phyloP scores from a whole-genome alignment of 2,113 vertebrate genomes.

The Oplegnathus fasciatus region DNA sequence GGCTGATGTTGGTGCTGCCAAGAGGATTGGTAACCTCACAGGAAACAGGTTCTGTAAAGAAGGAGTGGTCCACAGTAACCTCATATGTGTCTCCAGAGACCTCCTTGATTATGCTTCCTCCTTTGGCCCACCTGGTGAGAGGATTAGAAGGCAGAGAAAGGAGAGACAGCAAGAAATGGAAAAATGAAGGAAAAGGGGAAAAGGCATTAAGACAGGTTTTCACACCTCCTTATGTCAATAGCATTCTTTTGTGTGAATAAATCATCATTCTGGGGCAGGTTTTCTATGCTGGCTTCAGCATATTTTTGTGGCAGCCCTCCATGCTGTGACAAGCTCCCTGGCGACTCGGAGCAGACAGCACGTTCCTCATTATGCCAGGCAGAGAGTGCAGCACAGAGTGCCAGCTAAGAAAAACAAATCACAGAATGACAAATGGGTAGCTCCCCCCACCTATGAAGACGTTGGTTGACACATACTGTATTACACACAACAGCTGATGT shows the following conservation, averaged over 20 bases:
- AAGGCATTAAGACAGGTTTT: slow-evolving; percentile 51
- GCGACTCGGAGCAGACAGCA: slow-evolving; percentile 74
- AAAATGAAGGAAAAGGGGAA: slow-evolving; percentile 38
- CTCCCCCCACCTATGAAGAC: slow-evolving; percentile 70
- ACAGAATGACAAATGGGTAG: slow-evolving; percentile 80
- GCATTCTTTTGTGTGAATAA: slow-evolving; percentile 76
- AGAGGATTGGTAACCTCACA: slow-evolving; percentile 97
- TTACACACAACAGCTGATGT: slow-evolving; percentile 72
- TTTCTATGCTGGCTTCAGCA: slow-evolving; percentile 80
- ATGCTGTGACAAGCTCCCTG: slow-evolving; percentile 74
- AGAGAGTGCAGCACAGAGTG: slow-evolving; percentile 62
- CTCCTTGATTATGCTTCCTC: slow-evolving; percentile 94
- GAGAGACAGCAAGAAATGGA: slow-evolving; percentile 30
- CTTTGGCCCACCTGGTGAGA: slow-evolving; percentile 94
- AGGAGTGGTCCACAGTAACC: slow-evolving; percentile 95
- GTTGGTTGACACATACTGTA: slow-evolving; percentile 70
- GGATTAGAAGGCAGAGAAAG: slow-evolving; percentile 30
- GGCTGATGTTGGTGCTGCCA: slow-evolving; percentile 98
- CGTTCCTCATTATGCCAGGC: slow-evolving; percentile 75
- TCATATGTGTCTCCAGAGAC: slow-evolving; percentile 93
- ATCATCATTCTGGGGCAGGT: slow-evolving; percentile 76
- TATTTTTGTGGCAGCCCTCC: slow-evolving; percentile 75
- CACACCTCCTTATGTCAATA: slow-evolving; percentile 61
- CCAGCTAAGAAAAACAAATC: slow-evolving; percentile 77
- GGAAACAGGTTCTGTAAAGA: slow-evolving; percentile 95